Conservation (phyloP, 2,888 invertebrate species). For the Argyra leucocephala region DNA sequence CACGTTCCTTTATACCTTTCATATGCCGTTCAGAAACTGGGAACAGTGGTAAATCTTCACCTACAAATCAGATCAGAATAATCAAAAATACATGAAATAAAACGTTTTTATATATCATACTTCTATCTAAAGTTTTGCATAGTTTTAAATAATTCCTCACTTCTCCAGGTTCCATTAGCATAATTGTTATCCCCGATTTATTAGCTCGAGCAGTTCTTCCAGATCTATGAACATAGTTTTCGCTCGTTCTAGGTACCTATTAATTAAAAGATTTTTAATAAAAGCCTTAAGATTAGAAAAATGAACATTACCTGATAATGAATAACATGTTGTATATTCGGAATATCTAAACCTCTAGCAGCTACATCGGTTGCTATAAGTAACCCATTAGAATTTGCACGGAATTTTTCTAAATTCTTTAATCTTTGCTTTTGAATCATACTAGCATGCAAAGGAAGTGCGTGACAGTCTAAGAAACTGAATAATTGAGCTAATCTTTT, state of each 20-base stretch:
- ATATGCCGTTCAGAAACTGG: conserved; percentile 58
- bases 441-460: conserved; percentile 71
- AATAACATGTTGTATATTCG: conserved; percentile 84
- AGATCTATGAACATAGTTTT: conserved; percentile 94
- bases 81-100: not conserved
- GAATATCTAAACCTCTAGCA: conserved; percentile 92
- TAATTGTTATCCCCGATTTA: conserved; percentile 79
- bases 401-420: conserved; percentile 84
- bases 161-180: conserved; percentile 85
- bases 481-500: conserved; percentile 64
- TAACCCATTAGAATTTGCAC: conserved; percentile 60
- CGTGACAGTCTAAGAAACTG: conserved; percentile 58
- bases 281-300: not conserved
- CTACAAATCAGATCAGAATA: conserved; percentile 47
- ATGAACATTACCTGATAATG: conserved; percentile 67
- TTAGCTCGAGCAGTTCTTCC: conserved; percentile 90
- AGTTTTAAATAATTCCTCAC: conserved; percentile 67
- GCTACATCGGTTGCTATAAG: conserved; percentile 95
- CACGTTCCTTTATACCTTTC: conserved; percentile 58
- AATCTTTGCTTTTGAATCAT: conserved; percentile 92
- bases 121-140: conserved; percentile 72
- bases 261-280: conserved; percentile 25
- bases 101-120: conserved; percentile 45
- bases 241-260: conserved; percentile 82
- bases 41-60: conserved; percentile 72